Evolutionary conservation across 2,113 vertebrate species (phyloP).

Genomic region (Taurulus bubalis): DNA sequence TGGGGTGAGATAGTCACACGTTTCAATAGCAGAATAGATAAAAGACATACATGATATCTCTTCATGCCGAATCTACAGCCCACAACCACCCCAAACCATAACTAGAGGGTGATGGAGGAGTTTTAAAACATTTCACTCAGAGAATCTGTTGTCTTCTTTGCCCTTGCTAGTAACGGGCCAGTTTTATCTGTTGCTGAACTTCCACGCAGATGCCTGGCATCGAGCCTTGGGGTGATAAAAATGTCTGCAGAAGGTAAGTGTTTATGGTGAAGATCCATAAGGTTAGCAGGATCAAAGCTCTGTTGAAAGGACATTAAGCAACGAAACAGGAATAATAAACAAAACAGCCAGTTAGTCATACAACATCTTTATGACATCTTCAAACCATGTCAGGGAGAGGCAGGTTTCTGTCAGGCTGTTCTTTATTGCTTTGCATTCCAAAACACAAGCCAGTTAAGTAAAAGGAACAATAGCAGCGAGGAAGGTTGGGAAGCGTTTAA

Average conservation of each 20-base stretch:
- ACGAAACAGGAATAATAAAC: slow-evolving; percentile 72
- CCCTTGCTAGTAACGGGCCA: slow-evolving; percentile 68
- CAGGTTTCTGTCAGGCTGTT: slow-evolving; percentile 56
- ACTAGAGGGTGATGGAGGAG: slow-evolving; percentile 27
- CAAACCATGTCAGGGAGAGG: slow-evolving; percentile 63
- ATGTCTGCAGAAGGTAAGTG: slow-evolving; percentile 73
- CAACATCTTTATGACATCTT: slow-evolving; percentile 71
- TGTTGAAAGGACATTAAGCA: slow-evolving; percentile 64
- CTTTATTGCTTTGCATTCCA: slow-evolving; percentile 67
- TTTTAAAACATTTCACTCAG: slow-evolving; percentile 40
- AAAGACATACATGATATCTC: slow-evolving; percentile 1
- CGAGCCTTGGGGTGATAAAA: slow-evolving; percentile 76
- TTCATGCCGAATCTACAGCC: slow-evolving; percentile 31
- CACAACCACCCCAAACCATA: slow-evolving; percentile 25
- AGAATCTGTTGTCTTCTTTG: slow-evolving; percentile 60
- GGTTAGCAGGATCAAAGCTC: slow-evolving; percentile 81
- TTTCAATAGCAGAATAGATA: slow-evolving; percentile 34
- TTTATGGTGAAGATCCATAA: slow-evolving; percentile 82
- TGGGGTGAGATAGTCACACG: slow-evolving; percentile 8
- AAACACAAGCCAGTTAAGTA: slow-evolving; percentile 45
- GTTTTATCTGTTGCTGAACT: slow-evolving; percentile 71
- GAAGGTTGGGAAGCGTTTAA: slow-evolving; percentile 25
- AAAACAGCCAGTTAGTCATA: slow-evolving; percentile 74
- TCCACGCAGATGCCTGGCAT: slow-evolving; percentile 76
- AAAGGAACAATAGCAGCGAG: slow-evolving; percentile 70